Conservation (phyloP, 2,113 vertebrate species). For the Pontoporia blainvillei region DNA sequence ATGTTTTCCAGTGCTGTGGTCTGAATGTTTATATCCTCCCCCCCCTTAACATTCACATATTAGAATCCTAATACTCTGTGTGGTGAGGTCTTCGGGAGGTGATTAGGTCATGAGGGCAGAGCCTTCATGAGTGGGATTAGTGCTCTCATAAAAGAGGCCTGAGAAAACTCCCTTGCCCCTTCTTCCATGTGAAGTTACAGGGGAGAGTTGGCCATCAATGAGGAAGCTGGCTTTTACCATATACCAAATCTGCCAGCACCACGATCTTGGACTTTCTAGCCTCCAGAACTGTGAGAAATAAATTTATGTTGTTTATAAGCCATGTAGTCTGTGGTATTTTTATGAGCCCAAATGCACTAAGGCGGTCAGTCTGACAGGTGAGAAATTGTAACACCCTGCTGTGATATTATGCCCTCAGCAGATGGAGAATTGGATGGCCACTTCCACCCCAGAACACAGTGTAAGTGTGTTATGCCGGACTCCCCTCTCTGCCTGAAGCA, state of each 20-base stretch:
- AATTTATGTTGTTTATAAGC: background rate
- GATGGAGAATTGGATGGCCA: no score
- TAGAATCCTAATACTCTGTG: background rate
- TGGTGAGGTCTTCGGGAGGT: background rate
- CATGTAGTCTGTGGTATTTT: background rate
- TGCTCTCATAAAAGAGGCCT: background rate
- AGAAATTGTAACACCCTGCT: background rate
- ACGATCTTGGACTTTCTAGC: background rate
- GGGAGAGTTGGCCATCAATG: background rate
- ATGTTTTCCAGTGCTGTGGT: background rate
- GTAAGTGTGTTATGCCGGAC: background rate
- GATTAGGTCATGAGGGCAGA: background rate
- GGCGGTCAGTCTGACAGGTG: background rate
- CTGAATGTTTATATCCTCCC: background rate
- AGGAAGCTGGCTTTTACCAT: background rate
- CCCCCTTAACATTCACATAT: rapidly evolving
- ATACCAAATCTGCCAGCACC: background rate
- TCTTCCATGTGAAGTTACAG: background rate
- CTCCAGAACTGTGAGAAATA: background rate
- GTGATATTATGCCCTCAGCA: background rate
- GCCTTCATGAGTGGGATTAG: background rate
- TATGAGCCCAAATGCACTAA: background rate
- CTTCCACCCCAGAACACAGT: background rate
- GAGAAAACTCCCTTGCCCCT: background rate
- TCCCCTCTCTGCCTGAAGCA: background rate